Percentiles rank a stretch among this genome's conserved stretches.
phyloP scores from a whole-genome alignment of 2,888 invertebrate genomes.

The Drosophila ezoana region DNA sequence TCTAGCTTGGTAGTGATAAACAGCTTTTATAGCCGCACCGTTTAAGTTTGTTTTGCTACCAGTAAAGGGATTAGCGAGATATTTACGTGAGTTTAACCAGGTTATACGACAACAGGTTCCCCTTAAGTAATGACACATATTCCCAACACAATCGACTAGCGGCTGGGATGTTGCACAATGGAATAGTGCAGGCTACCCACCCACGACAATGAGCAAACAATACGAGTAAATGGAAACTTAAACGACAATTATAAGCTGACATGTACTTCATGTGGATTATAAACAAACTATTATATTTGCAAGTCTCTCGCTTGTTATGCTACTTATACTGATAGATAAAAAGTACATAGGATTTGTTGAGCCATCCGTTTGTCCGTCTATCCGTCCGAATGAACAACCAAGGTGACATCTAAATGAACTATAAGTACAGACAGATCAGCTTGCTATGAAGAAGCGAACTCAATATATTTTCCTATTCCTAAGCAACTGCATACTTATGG shows the following conservation, averaged over 20 bases:
- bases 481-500: no score
- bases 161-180: neutral
- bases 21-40: neutral
- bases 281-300: constrained; percentile 1
- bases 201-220: constrained; percentile 24
- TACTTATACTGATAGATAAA: neutral
- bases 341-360: neutral
- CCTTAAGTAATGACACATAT: neutral
- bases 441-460: no score
- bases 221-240: constrained; percentile 27
- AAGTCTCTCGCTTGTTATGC: constrained; percentile 13
- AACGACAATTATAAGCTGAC: constrained; percentile 47
- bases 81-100: neutral
- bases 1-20: neutral
- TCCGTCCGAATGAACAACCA: no score
- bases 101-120: neutral
- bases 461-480: no score
- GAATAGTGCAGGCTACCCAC: constrained; percentile 17
- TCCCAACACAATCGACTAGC: constrained; percentile 24
- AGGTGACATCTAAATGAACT: no score
- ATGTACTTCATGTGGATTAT: constrained; percentile 4
- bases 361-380: neutral
- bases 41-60: constrained; percentile 2
- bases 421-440: no score
- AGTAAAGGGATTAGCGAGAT: neutral